Evolutionary conservation across 2,888 invertebrate species (phyloP), one percentile per base, ranked within the genome.

Genomic region (Empis livida): DNA sequence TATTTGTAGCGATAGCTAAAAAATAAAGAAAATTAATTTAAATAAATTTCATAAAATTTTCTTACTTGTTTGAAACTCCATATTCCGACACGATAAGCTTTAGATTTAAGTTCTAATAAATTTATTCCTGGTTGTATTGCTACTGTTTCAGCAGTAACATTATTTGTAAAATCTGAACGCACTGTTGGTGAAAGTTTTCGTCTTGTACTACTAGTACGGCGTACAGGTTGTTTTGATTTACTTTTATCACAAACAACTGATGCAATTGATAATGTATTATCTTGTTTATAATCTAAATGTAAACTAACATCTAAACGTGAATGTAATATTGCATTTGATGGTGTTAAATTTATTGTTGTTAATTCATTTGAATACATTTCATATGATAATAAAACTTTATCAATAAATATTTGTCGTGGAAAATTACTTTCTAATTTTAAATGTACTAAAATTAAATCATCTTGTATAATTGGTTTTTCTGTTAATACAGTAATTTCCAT

Each of bases 221-320:
- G 79, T 2, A 84, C 68, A 0, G 63, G 60, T 23, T 66, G 62
- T 1, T 77, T 71, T 2, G 74, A 71, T 62, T 81, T 81, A 0
- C 75, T 73, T 57, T 77, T 79, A 52, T 77, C 77, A 56, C 84
- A 84, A 27, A 82, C 79, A 3, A 90, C 80, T 3, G 81, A 81
- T 0, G 83, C 86, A 54, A 81, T 79, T 44, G 80, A 80, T 8
- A 92, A 68, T 23, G 80, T 81, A 59, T 81, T 84, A 63, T 92
- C 89, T 64, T 91, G 85, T 62, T 88, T 85, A 61, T 82, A 83
- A 59, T 85, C 84, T 32, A 88, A 65, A 61, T 81, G 80, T 40
- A 82, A 77, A 39, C 77, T 76, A 46, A 88, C 80, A 47, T 77
- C 74, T 2, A 63, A 45, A 2, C 59, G 59, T 4, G 61, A 55